phyloP scores from a whole-genome alignment of 2,797 vertebrate genomes.

The Enteromius thamalakanensis region DNA sequence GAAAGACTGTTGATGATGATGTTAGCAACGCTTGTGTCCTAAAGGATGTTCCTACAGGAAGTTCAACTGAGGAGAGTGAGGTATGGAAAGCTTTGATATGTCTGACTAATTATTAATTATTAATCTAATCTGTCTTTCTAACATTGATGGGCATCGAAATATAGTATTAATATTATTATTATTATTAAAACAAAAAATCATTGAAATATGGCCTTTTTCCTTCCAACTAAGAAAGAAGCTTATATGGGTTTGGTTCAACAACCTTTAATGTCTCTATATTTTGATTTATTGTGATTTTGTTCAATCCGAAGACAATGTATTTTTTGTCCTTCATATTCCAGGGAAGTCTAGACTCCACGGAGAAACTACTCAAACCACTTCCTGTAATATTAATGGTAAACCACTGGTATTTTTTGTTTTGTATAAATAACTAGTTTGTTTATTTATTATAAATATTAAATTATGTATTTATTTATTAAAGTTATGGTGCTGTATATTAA shows the following conservation, averaged over 20 bases:
- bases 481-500: not conserved
- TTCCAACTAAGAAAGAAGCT: not conserved
- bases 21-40: constrained; percentile 58
- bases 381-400: constrained; percentile 68
- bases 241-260: not conserved
- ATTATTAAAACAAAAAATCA: too few species aligned
- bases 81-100: constrained; percentile 52
- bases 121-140: not conserved
- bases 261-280: not conserved
- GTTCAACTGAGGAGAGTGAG: constrained; percentile 44
- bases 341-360: constrained; percentile 77
- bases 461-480: too few species aligned
- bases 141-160: not conserved
- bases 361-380: constrained; percentile 78
- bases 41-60: constrained; percentile 40
- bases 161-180: too few species aligned
- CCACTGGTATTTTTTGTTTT: not conserved
- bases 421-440: not conserved
- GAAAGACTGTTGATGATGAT: constrained; percentile 49
- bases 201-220: not conserved
- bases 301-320: constrained; percentile 65
- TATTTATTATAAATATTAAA: not conserved
- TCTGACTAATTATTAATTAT: not conserved
- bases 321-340: not conserved
- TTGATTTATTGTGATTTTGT: not conserved